Percentiles rank a stretch among this genome's conserved stretches.
Evolutionary conservation across 1,140 invertebrate genomes (phyloP).

Genomic region (Drosophila nikananu): DNA sequence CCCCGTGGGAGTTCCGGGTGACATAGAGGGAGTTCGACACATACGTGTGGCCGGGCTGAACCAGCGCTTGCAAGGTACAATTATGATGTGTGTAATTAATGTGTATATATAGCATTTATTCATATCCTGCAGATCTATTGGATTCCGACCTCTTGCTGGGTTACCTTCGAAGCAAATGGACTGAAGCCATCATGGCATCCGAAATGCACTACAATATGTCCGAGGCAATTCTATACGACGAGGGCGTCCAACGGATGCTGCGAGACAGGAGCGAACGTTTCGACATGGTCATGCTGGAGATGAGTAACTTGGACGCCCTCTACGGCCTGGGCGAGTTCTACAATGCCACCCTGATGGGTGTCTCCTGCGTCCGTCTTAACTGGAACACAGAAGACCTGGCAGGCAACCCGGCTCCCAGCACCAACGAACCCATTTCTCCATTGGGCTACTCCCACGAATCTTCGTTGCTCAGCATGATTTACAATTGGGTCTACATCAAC

Average conservation of each 20-base stretch:
- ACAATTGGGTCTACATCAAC: constrained; percentile 71
- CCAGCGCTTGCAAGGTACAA: constrained; percentile 18
- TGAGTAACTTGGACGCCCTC: constrained; percentile 49
- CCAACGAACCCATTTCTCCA: constrained; percentile 71
- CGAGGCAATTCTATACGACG: constrained; percentile 25
- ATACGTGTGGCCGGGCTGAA: constrained; percentile 31
- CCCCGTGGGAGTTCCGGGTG: neutral
- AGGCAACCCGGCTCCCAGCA: constrained; percentile 60
- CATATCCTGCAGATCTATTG: neutral
- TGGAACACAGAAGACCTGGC: constrained; percentile 46
- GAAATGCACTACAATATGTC: constrained; percentile 29
- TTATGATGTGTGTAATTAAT: too few species aligned
- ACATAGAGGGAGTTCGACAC: constrained; percentile 45
- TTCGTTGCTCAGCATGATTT: constrained; percentile 77
- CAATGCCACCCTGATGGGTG: constrained; percentile 52
- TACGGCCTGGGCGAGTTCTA: constrained; percentile 58
- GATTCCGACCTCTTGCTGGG: neutral
- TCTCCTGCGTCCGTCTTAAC: constrained; percentile 40
- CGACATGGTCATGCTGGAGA: constrained; percentile 63
- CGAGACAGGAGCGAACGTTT: constrained; percentile 41
- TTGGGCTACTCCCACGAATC: constrained; percentile 64
- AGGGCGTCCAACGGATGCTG: constrained; percentile 47
- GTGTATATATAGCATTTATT: too few species aligned
- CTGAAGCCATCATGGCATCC: constrained; percentile 10
- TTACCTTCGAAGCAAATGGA: constrained; percentile 37